These are phyloP conservation scores for Channa argus DNA, from an alignment of 2,113 vertebrate genomes.

Conservation along the genomic window DNA sequence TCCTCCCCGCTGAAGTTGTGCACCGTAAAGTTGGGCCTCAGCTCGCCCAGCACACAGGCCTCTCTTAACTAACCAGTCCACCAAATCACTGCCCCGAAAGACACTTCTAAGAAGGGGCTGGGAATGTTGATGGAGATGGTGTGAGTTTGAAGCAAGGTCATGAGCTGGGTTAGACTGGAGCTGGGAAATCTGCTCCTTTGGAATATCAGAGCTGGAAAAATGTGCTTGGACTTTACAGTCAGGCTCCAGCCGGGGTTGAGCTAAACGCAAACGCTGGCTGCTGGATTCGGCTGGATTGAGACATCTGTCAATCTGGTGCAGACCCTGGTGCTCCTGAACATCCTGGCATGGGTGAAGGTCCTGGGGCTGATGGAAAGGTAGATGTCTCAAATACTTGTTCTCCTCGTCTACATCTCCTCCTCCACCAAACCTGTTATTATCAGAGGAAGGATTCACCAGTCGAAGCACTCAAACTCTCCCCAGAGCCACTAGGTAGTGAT, in stretches of 20 bases:
- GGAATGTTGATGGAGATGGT: neutral
- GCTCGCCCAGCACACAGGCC: conserved; percentile 86
- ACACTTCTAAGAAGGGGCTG: conserved; percentile 24
- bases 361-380: conserved; percentile 19
- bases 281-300: neutral
- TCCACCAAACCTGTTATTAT: conserved; percentile 73
- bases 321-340: conserved; percentile 26
- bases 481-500: conserved; percentile 82
- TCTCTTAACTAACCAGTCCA: conserved; percentile 88
- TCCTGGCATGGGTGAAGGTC: neutral
- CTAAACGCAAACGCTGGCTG: neutral
- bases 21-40: conserved; percentile 85
- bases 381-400: conserved; percentile 65
- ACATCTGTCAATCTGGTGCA: conserved; percentile 13
- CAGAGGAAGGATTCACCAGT: conserved; percentile 97
- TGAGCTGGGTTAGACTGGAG: neutral
- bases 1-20: conserved; percentile 85
- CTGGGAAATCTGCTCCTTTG: neutral
- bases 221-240: neutral
- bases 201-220: neutral
- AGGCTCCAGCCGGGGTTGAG: neutral
- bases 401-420: conserved; percentile 69
- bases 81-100: conserved; percentile 88
- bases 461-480: conserved; percentile 87
- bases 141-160: neutral